Conservation (phyloP, 2,888 invertebrate species). For the Dolichopus griseipennis region DNA sequence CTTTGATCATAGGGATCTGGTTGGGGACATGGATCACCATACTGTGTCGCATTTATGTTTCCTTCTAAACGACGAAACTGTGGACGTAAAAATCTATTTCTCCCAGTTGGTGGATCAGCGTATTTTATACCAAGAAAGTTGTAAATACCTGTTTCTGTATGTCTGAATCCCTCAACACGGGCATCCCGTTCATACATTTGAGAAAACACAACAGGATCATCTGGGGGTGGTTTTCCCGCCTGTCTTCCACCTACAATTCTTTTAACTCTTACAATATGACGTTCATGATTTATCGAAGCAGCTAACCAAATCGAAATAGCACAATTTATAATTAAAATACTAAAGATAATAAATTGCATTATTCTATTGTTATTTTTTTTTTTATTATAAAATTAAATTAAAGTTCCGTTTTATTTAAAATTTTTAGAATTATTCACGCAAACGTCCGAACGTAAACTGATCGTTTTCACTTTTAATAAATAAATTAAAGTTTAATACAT, state of each 20-base stretch:
- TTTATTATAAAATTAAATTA: neutral
- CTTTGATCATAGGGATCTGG: conserved; percentile 41
- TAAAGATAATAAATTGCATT: neutral
- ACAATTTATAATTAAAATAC: neutral
- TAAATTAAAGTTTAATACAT: no score
- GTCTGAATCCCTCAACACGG: conserved; percentile 54
- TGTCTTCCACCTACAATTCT: conserved; percentile 60
- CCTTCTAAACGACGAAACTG: conserved; percentile 45
- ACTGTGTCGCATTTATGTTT: conserved; percentile 50
- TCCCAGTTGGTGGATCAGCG: conserved; percentile 51
- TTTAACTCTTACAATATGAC: conserved; percentile 29
- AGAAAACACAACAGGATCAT: conserved; percentile 62
- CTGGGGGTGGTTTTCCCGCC: conserved; percentile 57
- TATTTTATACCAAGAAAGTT: conserved; percentile 66
- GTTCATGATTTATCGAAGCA: neutral
- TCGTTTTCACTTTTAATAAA: no score
- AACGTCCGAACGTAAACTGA: neutral
- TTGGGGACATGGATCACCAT: conserved; percentile 55
- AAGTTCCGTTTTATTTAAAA: neutral
- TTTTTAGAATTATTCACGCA: neutral
- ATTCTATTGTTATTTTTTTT: neutral
- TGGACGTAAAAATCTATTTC: conserved; percentile 52
- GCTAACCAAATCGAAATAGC: neutral
- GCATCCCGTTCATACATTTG: conserved; percentile 54
- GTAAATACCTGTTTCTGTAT: conserved; percentile 54